Percentiles rank a stretch among this genome's conserved stretches.
These are phyloP conservation scores for Cheumatopsyche charites DNA, from an alignment of 1,140 invertebrate genomes.

Conservation along the genomic window DNA sequence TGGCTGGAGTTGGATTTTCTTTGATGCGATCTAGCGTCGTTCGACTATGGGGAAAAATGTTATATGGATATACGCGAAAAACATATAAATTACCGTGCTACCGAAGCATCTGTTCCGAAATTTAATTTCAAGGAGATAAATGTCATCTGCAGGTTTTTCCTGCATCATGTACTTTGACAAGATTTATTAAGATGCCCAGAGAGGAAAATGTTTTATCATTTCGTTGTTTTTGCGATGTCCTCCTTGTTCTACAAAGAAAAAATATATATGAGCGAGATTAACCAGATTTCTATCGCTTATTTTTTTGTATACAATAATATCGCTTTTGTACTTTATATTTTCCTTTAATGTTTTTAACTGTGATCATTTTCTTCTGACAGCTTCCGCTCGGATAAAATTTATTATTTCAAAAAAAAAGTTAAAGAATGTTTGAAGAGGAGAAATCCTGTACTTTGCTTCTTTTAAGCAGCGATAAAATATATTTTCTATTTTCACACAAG, in stretches of 20 bases:
- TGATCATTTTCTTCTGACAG: background rate
- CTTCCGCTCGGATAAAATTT: background rate
- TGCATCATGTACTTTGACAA: slow-evolving; percentile 19
- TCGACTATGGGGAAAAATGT: background rate
- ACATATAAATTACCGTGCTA: slow-evolving; percentile 2
- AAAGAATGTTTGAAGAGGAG: too few relatives aligned
- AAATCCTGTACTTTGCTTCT: too few relatives aligned
- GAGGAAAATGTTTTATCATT: slow-evolving; percentile 9
- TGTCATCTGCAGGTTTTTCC: slow-evolving; percentile 26
- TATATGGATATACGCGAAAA: slow-evolving; percentile 3
- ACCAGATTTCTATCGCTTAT: slow-evolving; percentile 5
- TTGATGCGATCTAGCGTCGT: background rate
- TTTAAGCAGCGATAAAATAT: too few relatives aligned
- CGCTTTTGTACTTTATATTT: background rate
- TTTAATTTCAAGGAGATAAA: slow-evolving; percentile 29
- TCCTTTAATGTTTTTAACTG: background rate
- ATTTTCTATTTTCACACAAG: too few relatives aligned
- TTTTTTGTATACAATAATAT: background rate
- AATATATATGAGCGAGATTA: slow-evolving; percentile 12
- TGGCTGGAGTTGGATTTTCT: background rate
- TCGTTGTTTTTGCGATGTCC: background rate
- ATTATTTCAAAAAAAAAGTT: too few relatives aligned
- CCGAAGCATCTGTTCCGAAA: background rate
- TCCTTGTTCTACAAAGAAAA: slow-evolving; percentile 12
- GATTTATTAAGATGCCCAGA: slow-evolving; percentile 11